phyloP scores from a whole-genome alignment of 2,888 invertebrate genomes.

The Morinoia aosen region DNA sequence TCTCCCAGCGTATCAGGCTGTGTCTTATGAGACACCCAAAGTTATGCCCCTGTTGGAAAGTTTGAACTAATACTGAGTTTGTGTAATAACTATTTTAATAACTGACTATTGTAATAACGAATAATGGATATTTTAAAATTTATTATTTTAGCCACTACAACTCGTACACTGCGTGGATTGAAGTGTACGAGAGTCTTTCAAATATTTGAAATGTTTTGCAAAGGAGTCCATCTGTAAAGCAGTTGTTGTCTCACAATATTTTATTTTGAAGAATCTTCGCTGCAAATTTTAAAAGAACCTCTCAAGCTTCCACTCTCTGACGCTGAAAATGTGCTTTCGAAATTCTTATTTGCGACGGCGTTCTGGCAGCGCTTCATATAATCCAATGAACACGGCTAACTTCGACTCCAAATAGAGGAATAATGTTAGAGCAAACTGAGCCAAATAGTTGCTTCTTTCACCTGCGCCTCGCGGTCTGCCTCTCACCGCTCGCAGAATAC shows the following conservation, averaged over 20 bases:
- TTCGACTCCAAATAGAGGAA: constrained; percentile 15
- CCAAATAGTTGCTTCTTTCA: constrained; percentile 37
- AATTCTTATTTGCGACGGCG: constrained; percentile 28
- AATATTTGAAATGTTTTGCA: neutral
- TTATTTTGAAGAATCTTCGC: neutral
- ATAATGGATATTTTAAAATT: too few relatives aligned
- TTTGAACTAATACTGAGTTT: neutral
- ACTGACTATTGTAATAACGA: neutral
- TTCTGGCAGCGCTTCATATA: neutral
- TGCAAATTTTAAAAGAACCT: neutral
- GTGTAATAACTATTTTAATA: neutral
- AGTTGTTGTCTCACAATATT: neutral
- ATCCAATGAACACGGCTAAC: constrained; percentile 37
- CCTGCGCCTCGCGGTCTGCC: neutral
- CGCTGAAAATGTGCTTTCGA: neutral
- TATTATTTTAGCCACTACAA: too few relatives aligned
- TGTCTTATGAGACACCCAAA: neutral
- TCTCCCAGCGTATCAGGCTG: neutral
- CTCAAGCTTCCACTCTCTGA: neutral
- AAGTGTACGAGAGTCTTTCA: neutral
- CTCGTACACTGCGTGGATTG: neutral
- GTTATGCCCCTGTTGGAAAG: neutral
- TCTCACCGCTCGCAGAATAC: constrained; percentile 20
- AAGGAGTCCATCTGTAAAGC: neutral
- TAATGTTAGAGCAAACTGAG: constrained; percentile 22